Conservation (phyloP, 1,140 invertebrate genomes). For the Luehdorfia chinensis region DNA sequence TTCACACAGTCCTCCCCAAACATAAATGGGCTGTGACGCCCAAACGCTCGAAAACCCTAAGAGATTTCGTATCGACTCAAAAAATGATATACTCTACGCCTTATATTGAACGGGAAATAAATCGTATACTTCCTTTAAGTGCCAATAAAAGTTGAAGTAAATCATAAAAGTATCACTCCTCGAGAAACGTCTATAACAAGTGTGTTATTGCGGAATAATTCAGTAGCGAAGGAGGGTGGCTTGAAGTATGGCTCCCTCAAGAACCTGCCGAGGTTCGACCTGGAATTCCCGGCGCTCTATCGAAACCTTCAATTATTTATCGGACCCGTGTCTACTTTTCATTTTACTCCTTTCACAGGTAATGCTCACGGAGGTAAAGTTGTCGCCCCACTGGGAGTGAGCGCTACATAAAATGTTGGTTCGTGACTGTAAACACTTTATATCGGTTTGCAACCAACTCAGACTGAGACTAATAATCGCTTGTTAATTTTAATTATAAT, state of each 20-base stretch:
- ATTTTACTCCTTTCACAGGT: conserved; percentile 66
- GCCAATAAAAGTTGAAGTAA: conserved; percentile 76
- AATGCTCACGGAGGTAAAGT: conserved; percentile 54
- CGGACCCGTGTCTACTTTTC: conserved; percentile 72
- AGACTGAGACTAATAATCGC: no score
- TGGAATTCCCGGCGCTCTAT: conserved; percentile 65
- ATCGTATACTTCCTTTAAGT: conserved; percentile 75
- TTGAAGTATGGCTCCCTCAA: conserved; percentile 68
- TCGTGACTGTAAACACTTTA: conserved; percentile 36
- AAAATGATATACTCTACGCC: conserved; percentile 69
- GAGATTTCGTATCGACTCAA: conserved; percentile 54
- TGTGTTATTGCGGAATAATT: conserved; percentile 76
- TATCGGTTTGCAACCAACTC: no score
- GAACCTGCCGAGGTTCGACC: conserved; percentile 45
- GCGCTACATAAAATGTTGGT: conserved; percentile 41
- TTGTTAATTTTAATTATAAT: no score
- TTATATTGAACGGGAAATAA: conserved; percentile 73
- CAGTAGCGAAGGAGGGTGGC: conserved; percentile 58
- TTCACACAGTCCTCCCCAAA: conserved; percentile 32
- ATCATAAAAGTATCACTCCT: conserved; percentile 75
- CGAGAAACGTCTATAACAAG: conserved; percentile 72
- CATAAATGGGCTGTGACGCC: conserved; percentile 54
- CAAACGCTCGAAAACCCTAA: conserved; percentile 37
- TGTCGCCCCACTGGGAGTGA: conserved; percentile 52
- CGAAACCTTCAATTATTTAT: conserved; percentile 75